Conservation (phyloP, 2,797 vertebrate species). For the Cetoscarus ocellatus region DNA sequence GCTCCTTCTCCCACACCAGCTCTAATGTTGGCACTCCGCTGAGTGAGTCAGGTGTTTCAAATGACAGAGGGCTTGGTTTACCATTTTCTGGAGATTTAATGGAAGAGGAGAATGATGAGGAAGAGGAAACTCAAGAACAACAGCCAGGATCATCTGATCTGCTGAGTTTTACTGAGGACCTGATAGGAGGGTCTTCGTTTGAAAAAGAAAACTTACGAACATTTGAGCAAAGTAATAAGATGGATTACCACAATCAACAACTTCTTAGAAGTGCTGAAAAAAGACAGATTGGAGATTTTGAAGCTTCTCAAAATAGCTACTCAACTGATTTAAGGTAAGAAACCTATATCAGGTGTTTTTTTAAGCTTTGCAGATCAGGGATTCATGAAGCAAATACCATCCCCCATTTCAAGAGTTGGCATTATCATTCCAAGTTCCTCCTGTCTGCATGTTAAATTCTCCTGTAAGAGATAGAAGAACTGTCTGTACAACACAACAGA, state of each 20-base stretch:
- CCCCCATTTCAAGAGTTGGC: too few species aligned
- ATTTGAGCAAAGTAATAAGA: slow-evolving; percentile 29
- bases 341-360: not conserved
- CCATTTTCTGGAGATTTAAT: slow-evolving; percentile 82
- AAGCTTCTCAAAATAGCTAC: slow-evolving; percentile 36
- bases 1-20: slow-evolving; percentile 73
- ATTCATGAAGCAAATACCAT: too few species aligned
- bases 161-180: slow-evolving; percentile 61
- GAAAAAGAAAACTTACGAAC: slow-evolving; percentile 44
- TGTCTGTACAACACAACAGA: too few species aligned
- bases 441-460: too few species aligned
- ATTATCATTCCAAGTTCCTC: too few species aligned
- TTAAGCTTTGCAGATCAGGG: not conserved
- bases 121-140: slow-evolving; percentile 43
- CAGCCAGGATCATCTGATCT: slow-evolving; percentile 46
- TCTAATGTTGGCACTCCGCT: slow-evolving; percentile 70
- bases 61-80: slow-evolving; percentile 64
- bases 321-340: slow-evolving; percentile 66
- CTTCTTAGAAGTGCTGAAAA: slow-evolving; percentile 20
- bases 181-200: slow-evolving; percentile 47
- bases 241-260: slow-evolving; percentile 38
- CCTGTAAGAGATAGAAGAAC: too few species aligned
- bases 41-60: slow-evolving; percentile 54
- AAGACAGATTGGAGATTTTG: slow-evolving; percentile 31
- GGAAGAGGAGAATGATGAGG: slow-evolving; percentile 71